Percentiles rank a stretch among this genome's conserved stretches.
These are phyloP conservation scores for Amphibalanus amphitrite DNA, from an alignment of 1,140 invertebrate species.

Conservation along the genomic window DNA sequence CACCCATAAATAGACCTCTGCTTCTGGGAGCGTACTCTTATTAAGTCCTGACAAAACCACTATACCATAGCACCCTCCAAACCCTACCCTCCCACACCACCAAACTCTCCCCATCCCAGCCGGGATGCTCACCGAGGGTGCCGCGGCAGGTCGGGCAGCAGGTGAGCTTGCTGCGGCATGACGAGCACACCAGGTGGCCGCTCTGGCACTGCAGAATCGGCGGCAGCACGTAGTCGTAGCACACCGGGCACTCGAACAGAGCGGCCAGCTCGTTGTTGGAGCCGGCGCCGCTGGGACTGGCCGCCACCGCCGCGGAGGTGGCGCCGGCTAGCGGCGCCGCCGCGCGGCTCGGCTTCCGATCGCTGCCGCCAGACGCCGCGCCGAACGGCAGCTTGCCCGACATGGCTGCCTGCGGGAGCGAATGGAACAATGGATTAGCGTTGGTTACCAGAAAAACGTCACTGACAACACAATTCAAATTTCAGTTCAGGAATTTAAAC, in stretches of 20 bases:
- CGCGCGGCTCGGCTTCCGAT: not conserved
- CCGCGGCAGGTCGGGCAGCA: conserved; percentile 96
- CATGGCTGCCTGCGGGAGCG: not conserved
- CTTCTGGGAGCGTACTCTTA: too few relatives aligned
- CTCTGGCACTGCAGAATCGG: conserved; percentile 62
- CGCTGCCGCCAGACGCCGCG: not conserved
- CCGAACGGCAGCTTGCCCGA: not conserved
- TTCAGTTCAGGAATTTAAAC: too few relatives aligned
- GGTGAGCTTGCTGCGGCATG: conserved; percentile 85
- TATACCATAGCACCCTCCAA: too few relatives aligned
- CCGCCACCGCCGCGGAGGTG: not conserved
- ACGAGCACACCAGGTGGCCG: conserved; percentile 72
- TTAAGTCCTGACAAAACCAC: too few relatives aligned
- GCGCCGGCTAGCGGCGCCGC: not conserved
- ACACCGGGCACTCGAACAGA: conserved; percentile 97
- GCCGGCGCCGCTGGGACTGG: not conserved
- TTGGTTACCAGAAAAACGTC: too few relatives aligned
- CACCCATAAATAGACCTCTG: too few relatives aligned
- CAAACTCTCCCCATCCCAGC: too few relatives aligned
- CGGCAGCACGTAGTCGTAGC: conserved; percentile 97
- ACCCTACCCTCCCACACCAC: too few relatives aligned
- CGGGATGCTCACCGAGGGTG: conserved; percentile 40
- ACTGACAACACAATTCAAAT: too few relatives aligned
- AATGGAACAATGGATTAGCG: too few relatives aligned
- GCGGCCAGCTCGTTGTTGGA: conserved; percentile 55